Percentiles rank a stretch among this genome's conserved stretches.
These are phyloP conservation scores for Polymixis flavicincta DNA, from an alignment of 2,888 invertebrate genomes.

Conservation along the genomic window DNA sequence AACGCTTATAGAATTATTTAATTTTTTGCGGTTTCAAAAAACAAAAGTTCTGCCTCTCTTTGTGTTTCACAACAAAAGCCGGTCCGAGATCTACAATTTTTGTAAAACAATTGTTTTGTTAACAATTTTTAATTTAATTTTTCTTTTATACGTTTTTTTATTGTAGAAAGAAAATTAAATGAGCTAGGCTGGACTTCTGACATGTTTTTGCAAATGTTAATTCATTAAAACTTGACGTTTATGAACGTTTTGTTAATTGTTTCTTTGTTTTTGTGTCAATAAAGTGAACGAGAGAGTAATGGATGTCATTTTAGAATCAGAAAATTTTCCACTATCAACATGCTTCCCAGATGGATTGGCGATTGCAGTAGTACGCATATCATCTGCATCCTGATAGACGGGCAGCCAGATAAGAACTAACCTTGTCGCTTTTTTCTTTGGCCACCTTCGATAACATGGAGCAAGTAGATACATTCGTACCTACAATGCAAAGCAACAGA, in stretches of 20 bases:
- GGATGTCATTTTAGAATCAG: background rate
- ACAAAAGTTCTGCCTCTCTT: conserved; percentile 51
- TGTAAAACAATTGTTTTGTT: conserved; percentile 49
- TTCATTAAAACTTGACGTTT: conserved; percentile 37
- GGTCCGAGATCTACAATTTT: conserved; percentile 32
- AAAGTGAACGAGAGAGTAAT: background rate
- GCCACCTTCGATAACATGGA: background rate
- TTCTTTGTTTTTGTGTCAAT: conserved; percentile 5
- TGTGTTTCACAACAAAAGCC: conserved; percentile 52
- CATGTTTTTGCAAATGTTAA: conserved; percentile 25
- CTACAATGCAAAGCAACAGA: background rate
- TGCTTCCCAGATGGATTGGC: background rate
- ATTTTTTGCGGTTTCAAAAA: conserved; percentile 39
- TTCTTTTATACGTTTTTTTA: conserved; percentile 37
- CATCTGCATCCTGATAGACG: background rate
- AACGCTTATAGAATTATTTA: conserved; percentile 17
- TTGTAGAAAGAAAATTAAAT: conserved; percentile 27
- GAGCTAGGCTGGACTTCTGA: conserved; percentile 5
- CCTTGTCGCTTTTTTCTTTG: too few relatives aligned
- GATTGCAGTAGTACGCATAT: background rate
- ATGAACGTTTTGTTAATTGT: conserved; percentile 6
- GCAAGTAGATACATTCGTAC: background rate
- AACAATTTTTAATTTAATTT: conserved; percentile 49
- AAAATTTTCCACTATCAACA: background rate
- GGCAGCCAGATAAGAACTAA: background rate